A percentile compares a stretch with the other conserved stretches of the same genome.
phyloP scores from a whole-genome alignment of 2,797 vertebrate species.

The Ataeniobius toweri region DNA sequence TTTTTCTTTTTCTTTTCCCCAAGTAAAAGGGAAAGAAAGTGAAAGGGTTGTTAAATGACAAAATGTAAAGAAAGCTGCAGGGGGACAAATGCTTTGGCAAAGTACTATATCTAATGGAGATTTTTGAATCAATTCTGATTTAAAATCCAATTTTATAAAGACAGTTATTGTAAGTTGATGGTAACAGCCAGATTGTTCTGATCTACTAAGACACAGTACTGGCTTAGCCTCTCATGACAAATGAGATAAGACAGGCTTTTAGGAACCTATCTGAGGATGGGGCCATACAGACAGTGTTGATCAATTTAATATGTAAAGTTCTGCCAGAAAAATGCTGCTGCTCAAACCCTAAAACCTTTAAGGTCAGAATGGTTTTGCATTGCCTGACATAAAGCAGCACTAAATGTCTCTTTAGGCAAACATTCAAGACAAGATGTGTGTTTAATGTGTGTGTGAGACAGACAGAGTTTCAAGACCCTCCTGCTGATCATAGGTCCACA shows the following conservation, averaged over 20 bases:
- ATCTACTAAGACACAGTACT: slow-evolving; percentile 35
- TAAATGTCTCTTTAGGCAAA: slow-evolving; percentile 62
- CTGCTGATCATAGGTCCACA: slow-evolving; percentile 63
- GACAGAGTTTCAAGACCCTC: slow-evolving; percentile 47
- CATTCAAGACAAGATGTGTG: slow-evolving; percentile 19
- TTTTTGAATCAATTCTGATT: not conserved
- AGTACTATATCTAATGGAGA: not conserved
- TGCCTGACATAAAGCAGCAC: slow-evolving; percentile 56
- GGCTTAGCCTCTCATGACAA: slow-evolving; percentile 22
- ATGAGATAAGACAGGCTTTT: slow-evolving; percentile 36
- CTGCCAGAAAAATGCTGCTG: slow-evolving; percentile 29
- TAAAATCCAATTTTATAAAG: slow-evolving; percentile 23
- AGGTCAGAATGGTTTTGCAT: slow-evolving; percentile 51
- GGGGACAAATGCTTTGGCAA: not conserved
- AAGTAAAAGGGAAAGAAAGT: too few species aligned
- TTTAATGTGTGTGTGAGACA: slow-evolving; percentile 9
- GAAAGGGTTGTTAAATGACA: not conserved
- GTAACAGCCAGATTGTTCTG: slow-evolving; percentile 32
- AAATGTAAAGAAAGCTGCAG: not conserved
- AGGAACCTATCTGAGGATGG: not conserved
- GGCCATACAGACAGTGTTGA: slow-evolving; percentile 16
- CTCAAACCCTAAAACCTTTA: slow-evolving; percentile 44
- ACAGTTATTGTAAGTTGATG: slow-evolving; percentile 13
- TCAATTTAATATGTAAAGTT: slow-evolving; percentile 45
- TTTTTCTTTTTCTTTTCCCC: too few species aligned